Evolutionary conservation across 2,797 vertebrate genomes (phyloP), one percentile per base, ranked within the genome.

Genomic region (Eupleurogrammus muticus): DNA sequence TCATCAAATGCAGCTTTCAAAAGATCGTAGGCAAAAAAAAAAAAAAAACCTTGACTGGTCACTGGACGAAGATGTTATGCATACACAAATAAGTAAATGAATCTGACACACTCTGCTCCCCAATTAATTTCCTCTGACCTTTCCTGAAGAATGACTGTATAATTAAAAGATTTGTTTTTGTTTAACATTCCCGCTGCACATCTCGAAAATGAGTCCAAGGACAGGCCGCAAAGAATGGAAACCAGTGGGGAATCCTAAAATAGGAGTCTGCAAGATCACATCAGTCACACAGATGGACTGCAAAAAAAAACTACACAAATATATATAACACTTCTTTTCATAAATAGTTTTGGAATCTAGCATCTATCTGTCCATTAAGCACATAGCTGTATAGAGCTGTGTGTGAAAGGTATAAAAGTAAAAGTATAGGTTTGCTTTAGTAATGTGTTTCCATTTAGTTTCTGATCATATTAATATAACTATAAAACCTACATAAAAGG

Each of bases 111-210:
- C 10, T 20, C 62, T 65, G 50, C 53, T 40, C 35, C 13, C 32
- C 67, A 47, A 74, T 81, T 49, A 62, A 81, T 69, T 83, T 52
- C 19, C 47, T 42, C 42, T 70, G 67, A 83, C 79, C 73, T 70
- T 73, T 75, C 13, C 61, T 67, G 21, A 66, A 50, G 51, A 57
- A 44, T 32, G 58, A 65, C 53, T 66, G 50, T 66, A 68, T 66
- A 50, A 62, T 73, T 73, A 66, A 76, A 80, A 68, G 34, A 69
- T 5, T 0, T 47, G 13, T 58, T 63, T 65, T 51, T 47, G 12
- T 16, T 69, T 14, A 68, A 56, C 21, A 53, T 70, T 51, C 11
- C 21, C 59, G 77, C 52, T 34, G 28, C 63, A 50, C 14, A 16
- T 55, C 47, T 35, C 48, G 28, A n/a, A 54, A 38, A 9, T 20